These are phyloP conservation scores for Tachystola acroxantha DNA, from an alignment of 2,888 invertebrate species.

Conservation along the genomic window DNA sequence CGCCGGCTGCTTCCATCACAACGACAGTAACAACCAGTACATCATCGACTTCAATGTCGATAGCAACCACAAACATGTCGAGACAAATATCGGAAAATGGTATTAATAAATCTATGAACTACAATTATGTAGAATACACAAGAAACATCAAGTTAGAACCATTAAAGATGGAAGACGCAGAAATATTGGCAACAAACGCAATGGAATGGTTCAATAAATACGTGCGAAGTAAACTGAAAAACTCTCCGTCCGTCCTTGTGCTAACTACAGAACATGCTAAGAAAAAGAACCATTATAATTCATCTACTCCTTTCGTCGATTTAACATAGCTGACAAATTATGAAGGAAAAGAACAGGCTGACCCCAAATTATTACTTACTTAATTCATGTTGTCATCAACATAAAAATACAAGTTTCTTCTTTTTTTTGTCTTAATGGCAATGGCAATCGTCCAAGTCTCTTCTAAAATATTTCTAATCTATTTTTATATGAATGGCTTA, in stretches of 20 bases:
- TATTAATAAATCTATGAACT: neutral
- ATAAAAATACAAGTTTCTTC: too few species aligned
- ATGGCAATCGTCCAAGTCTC: too few species aligned
- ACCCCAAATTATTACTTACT: too few species aligned
- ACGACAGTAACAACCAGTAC: neutral
- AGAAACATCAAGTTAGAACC: neutral
- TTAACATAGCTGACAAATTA: too few species aligned
- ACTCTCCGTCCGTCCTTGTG: conserved; percentile 19
- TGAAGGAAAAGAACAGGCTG: too few species aligned
- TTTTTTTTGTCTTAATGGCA: too few species aligned
- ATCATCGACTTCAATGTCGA: neutral
- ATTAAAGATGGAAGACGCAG: neutral
- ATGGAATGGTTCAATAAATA: conserved; percentile 47
- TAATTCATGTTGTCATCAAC: too few species aligned
- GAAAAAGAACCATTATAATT: neutral
- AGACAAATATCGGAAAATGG: neutral
- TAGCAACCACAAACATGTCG: too few species aligned
- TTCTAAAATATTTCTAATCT: too few species aligned
- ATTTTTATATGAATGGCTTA: too few species aligned
- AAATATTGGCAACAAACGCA: conserved; percentile 20
- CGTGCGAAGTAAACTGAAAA: conserved; percentile 24
- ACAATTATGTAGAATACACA: neutral
- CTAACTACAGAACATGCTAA: neutral
- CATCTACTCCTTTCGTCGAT: neutral
- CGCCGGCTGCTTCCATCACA: neutral